A percentile compares a stretch with the other conserved stretches of the same genome.
These are phyloP conservation scores for Oryzias dopingdopingensis DNA, from an alignment of 2,797 vertebrate species.

Conservation along the genomic window DNA sequence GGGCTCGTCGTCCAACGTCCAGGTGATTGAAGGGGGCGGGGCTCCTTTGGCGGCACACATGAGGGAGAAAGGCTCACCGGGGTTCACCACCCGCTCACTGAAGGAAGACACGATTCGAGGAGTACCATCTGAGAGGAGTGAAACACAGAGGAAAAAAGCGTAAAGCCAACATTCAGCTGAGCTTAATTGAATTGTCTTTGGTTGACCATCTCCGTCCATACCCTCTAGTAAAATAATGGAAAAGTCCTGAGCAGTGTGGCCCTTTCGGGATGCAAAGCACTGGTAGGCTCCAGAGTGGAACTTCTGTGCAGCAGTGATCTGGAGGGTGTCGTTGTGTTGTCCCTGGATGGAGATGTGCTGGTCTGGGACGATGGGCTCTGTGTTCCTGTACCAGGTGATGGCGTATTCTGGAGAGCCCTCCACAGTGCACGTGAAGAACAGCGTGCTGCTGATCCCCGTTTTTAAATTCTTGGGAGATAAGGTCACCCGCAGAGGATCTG, in stretches of 20 bases:
- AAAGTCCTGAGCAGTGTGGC: conserved; percentile 95
- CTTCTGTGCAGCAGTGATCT: conserved; percentile 95
- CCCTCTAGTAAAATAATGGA: conserved; percentile 95
- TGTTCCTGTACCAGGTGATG: conserved; percentile 96
- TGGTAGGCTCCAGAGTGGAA: conserved; percentile 97
- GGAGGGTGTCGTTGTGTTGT: conserved; percentile 94
- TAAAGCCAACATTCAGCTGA: not conserved
- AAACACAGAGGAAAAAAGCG: not conserved
- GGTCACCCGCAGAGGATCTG: conserved; percentile 95
- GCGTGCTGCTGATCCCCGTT: conserved; percentile 96
- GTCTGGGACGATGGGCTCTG: conserved; percentile 84
- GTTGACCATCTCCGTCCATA: conserved; percentile 44
- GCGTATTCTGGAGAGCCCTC: conserved; percentile 91
- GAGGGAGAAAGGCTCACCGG: conserved; percentile 95
- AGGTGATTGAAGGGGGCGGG: conserved; percentile 93
- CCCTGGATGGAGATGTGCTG: conserved; percentile 97
- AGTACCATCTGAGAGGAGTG: conserved; percentile 84
- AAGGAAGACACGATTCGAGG: conserved; percentile 97
- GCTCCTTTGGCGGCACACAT: conserved; percentile 96
- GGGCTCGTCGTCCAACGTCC: conserved; percentile 95
- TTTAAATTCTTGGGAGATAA: conserved; percentile 97
- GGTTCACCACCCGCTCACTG: conserved; percentile 97
- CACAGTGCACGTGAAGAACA: conserved; percentile 94
- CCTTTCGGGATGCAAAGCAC: conserved; percentile 94
- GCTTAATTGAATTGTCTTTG: not conserved